Conservation (phyloP, 2,113 vertebrate genomes). For the Psittacus erithacus region DNA sequence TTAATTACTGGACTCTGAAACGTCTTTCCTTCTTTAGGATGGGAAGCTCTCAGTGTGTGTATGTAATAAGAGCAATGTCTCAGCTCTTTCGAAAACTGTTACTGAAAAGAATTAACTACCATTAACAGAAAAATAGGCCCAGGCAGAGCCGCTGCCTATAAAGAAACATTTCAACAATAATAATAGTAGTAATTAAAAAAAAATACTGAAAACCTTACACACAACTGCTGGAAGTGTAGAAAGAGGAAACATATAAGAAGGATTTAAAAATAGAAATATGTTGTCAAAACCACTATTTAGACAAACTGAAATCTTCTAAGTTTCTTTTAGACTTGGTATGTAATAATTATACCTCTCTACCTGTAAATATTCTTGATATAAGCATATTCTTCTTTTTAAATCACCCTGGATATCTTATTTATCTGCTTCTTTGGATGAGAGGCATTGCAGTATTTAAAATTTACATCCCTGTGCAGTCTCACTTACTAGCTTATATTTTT, state of each 20-base stretch:
- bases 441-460: not conserved
- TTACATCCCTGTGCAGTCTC: not conserved
- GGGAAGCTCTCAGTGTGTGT: not conserved
- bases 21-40: not conserved
- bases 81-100: not conserved
- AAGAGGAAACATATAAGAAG: not conserved
- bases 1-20: not conserved
- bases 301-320: not conserved
- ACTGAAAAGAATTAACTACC: not conserved
- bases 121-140: not conserved
- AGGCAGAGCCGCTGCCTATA: not conserved
- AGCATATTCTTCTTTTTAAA: not conserved
- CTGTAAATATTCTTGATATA: not conserved
- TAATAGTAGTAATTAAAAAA: fast-evolving
- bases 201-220: not conserved
- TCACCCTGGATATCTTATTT: not conserved
- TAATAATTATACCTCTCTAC: not conserved
- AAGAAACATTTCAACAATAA: not conserved
- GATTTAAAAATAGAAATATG: not conserved
- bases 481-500: not conserved
- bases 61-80: not conserved
- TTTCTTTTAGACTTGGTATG: not conserved
- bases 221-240: not conserved
- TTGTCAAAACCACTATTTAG: not conserved
- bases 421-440: not conserved